Percentiles rank a stretch among this genome's conserved stretches.
Evolutionary conservation across 2,888 invertebrate species (phyloP).

Genomic region (Nemapogon koenigi): DNA sequence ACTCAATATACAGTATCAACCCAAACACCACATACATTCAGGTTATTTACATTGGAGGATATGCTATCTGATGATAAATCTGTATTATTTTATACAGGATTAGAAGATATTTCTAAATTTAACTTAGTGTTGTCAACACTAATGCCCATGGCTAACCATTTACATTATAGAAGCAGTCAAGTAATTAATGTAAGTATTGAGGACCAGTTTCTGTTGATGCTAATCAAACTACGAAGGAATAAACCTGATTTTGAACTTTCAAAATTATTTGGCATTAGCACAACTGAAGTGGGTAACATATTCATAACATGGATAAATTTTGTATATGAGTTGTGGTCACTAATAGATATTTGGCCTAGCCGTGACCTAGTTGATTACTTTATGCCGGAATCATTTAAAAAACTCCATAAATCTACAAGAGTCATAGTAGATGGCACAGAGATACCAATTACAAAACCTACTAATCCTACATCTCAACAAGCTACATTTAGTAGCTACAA

Average conservation of each 20-base stretch:
- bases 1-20: too few relatives aligned
- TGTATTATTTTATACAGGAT: slow-evolving; percentile 7
- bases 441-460: slow-evolving; percentile 3
- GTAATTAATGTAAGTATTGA: slow-evolving; percentile 2
- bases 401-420: neutral
- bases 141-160: slow-evolving; percentile 8
- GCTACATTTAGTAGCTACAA: slow-evolving; percentile 5
- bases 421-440: slow-evolving; percentile 3
- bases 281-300: slow-evolving; percentile 1
- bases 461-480: neutral
- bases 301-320: slow-evolving; percentile 16
- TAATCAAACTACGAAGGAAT: slow-evolving; percentile 14
- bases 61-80: too few relatives aligned
- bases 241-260: slow-evolving; percentile 13
- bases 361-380: neutral
- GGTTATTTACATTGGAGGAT: too few relatives aligned
- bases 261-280: slow-evolving; percentile 13
- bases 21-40: too few relatives aligned
- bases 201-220: slow-evolving; percentile 8
- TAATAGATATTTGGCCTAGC: slow-evolving; percentile 3
- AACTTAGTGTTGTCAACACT: slow-evolving; percentile 3
- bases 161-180: slow-evolving; percentile 5
- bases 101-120: slow-evolving; percentile 4
- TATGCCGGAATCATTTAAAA: neutral
- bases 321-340: slow-evolving; percentile 12